These are phyloP conservation scores for Stenodema calcarata DNA, from an alignment of 2,888 invertebrate genomes.

Conservation along the genomic window DNA sequence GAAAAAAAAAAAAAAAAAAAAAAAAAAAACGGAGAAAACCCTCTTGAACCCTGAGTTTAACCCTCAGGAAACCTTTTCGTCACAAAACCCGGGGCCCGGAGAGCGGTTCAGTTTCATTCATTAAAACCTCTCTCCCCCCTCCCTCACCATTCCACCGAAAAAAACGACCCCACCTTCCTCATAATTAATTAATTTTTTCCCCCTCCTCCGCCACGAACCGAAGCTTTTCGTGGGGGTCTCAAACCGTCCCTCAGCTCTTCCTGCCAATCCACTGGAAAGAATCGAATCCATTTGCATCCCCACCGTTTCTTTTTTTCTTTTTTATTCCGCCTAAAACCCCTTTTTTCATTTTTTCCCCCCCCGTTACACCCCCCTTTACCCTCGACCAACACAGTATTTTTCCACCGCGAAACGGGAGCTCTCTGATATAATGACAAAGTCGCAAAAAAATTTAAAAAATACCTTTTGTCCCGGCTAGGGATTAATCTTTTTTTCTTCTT, in stretches of 20 bases:
- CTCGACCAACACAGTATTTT: neutral
- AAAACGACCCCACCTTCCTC: neutral
- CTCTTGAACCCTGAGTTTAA: neutral
- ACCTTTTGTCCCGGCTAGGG: conserved; percentile 33
- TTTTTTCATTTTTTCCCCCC: neutral
- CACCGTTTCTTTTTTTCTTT: neutral
- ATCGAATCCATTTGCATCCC: conserved; percentile 36
- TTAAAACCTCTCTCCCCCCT: neutral
- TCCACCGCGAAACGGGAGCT: neutral
- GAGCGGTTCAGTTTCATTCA: conserved; percentile 26
- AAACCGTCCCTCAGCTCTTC: neutral
- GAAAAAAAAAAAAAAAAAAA: too few relatives aligned
- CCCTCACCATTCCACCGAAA: neutral
- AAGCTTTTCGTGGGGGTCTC: neutral
- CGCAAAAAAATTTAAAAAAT: neutral
- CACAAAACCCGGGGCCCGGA: neutral
- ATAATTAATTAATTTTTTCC: conserved; percentile 26
- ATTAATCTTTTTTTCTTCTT: conserved; percentile 27
- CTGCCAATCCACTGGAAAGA: conserved; percentile 28
- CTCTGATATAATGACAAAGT: conserved; percentile 33
- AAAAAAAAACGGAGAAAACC: neutral
- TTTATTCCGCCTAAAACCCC: conserved; percentile 1
- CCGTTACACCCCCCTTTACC: neutral
- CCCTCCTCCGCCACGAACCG: neutral
- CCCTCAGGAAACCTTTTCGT: neutral